These are phyloP conservation scores for Acanthoscelides obtectus DNA, from an alignment of 2,888 invertebrate genomes.

Conservation along the genomic window DNA sequence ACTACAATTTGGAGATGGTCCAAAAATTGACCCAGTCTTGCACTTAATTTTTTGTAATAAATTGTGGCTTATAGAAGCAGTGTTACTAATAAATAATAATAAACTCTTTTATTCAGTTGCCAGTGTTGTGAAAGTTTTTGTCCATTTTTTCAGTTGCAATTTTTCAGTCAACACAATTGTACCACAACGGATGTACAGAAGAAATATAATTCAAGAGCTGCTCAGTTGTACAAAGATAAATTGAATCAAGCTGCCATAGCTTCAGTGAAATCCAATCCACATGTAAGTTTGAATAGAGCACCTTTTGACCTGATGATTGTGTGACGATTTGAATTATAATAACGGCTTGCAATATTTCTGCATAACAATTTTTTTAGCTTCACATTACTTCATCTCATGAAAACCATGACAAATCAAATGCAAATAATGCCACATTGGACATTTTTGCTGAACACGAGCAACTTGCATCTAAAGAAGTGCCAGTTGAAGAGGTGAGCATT, in stretches of 20 bases:
- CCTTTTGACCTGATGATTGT: too few species aligned
- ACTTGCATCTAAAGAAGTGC: not conserved
- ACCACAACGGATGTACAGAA: constrained; percentile 88
- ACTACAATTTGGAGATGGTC: too few species aligned
- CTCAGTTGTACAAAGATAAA: constrained; percentile 90
- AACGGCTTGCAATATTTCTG: not conserved
- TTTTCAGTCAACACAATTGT: constrained; percentile 92
- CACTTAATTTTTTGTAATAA: too few species aligned
- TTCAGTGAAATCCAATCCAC: constrained; percentile 84
- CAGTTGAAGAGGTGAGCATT: not conserved
- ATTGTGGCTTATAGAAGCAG: too few species aligned
- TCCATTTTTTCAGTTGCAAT: constrained; percentile 66
- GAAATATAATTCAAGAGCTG: constrained; percentile 95
- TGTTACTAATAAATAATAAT: too few species aligned
- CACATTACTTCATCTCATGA: not conserved
- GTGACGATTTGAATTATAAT: not conserved
- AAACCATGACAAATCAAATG: not conserved
- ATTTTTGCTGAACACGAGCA: not conserved
- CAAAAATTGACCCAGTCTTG: too few species aligned
- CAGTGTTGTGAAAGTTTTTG: too few species aligned
- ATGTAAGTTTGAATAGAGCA: constrained; percentile 60
- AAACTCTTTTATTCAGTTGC: too few species aligned
- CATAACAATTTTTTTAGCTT: not conserved
- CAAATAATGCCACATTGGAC: not conserved
- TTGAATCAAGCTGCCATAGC: constrained; percentile 75